Conservation (phyloP, 2,113 vertebrate genomes). For the Labrus mixtus region DNA sequence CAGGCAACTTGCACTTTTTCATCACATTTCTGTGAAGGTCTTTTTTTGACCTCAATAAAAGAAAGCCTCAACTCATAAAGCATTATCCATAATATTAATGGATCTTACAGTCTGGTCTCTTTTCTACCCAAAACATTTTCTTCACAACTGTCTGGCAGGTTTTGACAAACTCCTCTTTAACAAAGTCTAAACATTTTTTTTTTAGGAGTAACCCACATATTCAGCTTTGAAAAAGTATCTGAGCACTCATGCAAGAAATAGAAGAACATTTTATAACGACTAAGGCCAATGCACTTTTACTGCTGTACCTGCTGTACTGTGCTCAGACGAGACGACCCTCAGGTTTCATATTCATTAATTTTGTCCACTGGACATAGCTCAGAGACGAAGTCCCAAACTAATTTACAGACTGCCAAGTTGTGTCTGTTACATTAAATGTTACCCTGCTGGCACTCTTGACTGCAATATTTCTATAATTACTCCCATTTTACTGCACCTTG, state of each 20-base stretch:
- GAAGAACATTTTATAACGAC: slow-evolving; percentile 47
- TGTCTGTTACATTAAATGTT: slow-evolving; percentile 45
- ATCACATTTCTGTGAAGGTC: slow-evolving; percentile 22
- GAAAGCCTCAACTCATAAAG: slow-evolving; percentile 2
- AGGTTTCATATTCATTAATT: slow-evolving; percentile 60
- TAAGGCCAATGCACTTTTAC: slow-evolving; percentile 36
- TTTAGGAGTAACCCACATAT: background rate
- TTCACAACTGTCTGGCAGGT: slow-evolving; percentile 3
- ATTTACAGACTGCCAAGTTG: slow-evolving; percentile 36
- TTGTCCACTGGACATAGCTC: slow-evolving; percentile 45
- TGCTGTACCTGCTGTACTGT: slow-evolving; percentile 36
- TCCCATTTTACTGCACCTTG: background rate
- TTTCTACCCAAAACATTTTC: background rate
- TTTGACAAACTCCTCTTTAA: slow-evolving; percentile 4
- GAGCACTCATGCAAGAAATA: slow-evolving; percentile 28
- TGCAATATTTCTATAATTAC: slow-evolving; percentile 35
- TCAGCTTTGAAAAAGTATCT: slow-evolving; percentile 34
- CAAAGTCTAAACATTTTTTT: slow-evolving; percentile 3
- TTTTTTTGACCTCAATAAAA: slow-evolving; percentile 30
- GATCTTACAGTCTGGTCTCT: slow-evolving; percentile 6
- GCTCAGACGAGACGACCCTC: slow-evolving; percentile 37
- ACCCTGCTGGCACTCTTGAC: slow-evolving; percentile 34
- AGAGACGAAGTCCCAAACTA: slow-evolving; percentile 44
- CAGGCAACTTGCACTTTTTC: slow-evolving; percentile 15
- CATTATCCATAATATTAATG: slow-evolving; percentile 24